These are phyloP conservation scores for cat (Felis catus) DNA, from an alignment of 2,113 vertebrate species.

Conservation along the genomic window DNA sequence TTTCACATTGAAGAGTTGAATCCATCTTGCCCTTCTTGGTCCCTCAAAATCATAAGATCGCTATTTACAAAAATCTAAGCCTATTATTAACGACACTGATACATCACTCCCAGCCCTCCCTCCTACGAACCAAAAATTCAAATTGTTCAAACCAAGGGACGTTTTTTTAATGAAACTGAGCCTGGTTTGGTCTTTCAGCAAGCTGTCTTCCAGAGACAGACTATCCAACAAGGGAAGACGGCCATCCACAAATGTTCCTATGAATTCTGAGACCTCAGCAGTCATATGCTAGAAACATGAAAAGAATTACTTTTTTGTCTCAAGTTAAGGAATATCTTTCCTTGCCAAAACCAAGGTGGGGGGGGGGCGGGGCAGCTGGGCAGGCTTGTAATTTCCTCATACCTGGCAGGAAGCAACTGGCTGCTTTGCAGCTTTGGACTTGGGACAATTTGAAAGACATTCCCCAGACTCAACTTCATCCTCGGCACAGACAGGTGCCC, in stretches of 20 bases:
- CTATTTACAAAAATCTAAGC: neutral
- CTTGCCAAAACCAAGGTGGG: neutral
- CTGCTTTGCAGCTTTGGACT: neutral
- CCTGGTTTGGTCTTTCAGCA: neutral
- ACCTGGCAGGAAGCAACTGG: neutral
- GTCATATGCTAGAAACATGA: neutral
- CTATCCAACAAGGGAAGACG: neutral
- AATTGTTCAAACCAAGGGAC: neutral
- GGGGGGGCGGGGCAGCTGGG: neutral
- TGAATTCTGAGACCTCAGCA: neutral
- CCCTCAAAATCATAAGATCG: neutral
- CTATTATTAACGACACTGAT: neutral
- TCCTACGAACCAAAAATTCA: neutral
- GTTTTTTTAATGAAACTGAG: rapidly evolving
- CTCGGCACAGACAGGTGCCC: neutral
- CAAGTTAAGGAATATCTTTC: neutral
- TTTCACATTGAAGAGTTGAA: neutral
- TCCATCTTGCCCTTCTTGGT: neutral
- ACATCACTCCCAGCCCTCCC: neutral
- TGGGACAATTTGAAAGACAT: neutral
- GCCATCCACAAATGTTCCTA: neutral
- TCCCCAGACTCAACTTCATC: neutral
- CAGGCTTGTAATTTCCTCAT: neutral
- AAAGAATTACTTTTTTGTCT: neutral
- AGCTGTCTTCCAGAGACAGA: neutral